Conservation (phyloP, 2,797 vertebrate species). For the Anguilla pacifica region DNA sequence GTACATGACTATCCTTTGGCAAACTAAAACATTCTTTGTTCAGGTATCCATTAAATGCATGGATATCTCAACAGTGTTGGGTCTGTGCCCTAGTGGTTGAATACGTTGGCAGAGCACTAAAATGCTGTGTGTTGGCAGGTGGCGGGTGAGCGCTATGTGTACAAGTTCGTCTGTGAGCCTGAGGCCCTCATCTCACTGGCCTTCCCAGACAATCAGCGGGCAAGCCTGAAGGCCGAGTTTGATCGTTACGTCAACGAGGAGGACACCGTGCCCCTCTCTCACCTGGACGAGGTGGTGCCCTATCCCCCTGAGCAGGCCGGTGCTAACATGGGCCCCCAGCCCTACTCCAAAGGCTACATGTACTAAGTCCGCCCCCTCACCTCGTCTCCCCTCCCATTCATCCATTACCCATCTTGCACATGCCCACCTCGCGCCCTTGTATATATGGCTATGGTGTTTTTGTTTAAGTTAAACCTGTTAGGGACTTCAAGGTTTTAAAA, state of each 20-base stretch:
- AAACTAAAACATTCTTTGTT: not conserved
- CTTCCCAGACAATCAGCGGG: slow-evolving; percentile 91
- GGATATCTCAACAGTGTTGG: not conserved
- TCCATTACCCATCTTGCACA: slow-evolving; percentile 46
- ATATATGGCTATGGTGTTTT: slow-evolving; percentile 81
- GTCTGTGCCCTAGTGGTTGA: not conserved
- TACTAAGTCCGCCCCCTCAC: slow-evolving; percentile 70
- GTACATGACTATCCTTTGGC: not conserved
- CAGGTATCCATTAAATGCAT: not conserved
- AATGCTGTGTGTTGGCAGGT: slow-evolving; percentile 71
- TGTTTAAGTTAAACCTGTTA: slow-evolving; percentile 72
- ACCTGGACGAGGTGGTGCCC: slow-evolving; percentile 83
- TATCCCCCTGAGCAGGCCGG: slow-evolving; percentile 78
- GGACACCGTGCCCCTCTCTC: slow-evolving; percentile 92
- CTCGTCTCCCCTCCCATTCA: not conserved
- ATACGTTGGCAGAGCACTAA: not conserved
- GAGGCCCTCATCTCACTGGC: slow-evolving; percentile 94
- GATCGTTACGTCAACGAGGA: slow-evolving; percentile 90
- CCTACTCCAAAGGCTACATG: slow-evolving; percentile 89
- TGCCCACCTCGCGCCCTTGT: slow-evolving; percentile 74
- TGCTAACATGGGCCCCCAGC: slow-evolving; percentile 78
- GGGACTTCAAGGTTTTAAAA: slow-evolving; percentile 53
- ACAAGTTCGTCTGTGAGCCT: slow-evolving; percentile 97
- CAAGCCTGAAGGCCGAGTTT: slow-evolving; percentile 84
- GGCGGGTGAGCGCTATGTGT: slow-evolving; percentile 96